Conservation (phyloP, 2,797 vertebrate species). For the Phataginus tetradactyla region DNA sequence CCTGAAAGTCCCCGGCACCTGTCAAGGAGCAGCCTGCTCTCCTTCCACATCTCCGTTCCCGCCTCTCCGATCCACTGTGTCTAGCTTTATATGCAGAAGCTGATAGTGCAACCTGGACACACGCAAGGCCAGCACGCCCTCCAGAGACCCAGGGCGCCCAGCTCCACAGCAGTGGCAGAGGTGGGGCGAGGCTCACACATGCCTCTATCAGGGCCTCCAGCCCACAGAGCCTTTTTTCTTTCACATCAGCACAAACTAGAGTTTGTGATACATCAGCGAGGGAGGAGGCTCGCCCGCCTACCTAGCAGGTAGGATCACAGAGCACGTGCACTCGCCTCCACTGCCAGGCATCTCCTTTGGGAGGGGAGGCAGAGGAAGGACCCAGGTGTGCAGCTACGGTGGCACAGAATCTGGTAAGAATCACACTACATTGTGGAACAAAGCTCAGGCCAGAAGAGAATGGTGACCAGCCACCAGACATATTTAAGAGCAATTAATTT, state of each 20-base stretch:
- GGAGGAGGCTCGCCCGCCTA: not conserved
- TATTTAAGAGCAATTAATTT: not conserved
- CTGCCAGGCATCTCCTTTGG: no score
- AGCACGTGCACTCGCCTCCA: rapidly evolving
- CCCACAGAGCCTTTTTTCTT: not conserved
- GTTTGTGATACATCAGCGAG: not conserved
- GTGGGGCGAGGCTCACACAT: not conserved
- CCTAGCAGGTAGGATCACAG: not conserved
- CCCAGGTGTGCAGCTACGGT: no score
- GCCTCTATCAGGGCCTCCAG: not conserved
- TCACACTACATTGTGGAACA: not conserved
- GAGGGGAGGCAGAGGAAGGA: no score
- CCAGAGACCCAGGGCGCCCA: no score
- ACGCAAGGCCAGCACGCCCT: no score
- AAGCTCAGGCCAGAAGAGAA: not conserved
- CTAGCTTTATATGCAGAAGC: no score
- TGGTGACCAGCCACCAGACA: not conserved
- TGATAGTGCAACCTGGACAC: no score
- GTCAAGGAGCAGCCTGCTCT: no score
- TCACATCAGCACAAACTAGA: not conserved
- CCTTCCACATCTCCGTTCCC: no score
- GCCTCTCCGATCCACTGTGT: no score
- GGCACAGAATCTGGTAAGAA: not conserved
- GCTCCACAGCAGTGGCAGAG: no score
- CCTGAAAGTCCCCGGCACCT: no score